Conservation (phyloP, 2,113 vertebrate species). For the Edolisoma coerulescens region DNA sequence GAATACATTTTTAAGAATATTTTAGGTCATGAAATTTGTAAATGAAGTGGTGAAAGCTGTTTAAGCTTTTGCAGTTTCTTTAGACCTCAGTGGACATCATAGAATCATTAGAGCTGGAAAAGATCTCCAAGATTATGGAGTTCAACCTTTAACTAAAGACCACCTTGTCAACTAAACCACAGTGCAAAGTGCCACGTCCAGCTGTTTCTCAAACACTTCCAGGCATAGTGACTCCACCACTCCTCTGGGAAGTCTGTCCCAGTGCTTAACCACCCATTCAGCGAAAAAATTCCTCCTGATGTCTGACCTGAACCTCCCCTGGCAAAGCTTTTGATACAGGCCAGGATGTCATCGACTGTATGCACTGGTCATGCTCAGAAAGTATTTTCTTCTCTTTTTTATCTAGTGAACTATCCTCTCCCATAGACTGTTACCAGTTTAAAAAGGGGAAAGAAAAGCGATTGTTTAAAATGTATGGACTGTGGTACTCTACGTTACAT, state of each 20-base stretch:
- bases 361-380: neutral
- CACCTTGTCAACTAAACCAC: neutral
- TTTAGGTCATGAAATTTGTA: neutral
- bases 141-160: neutral
- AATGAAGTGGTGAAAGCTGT: neutral
- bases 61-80: neutral
- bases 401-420: neutral
- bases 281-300: neutral
- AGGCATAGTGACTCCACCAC: neutral
- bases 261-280: too few relatives aligned
- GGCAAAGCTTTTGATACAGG: neutral
- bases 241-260: neutral
- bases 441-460: neutral
- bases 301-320: neutral
- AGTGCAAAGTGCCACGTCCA: neutral
- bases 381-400: neutral
- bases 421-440: neutral
- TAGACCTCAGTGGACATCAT: neutral
- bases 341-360: neutral
- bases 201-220: neutral
- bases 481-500: neutral
- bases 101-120: neutral
- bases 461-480: neutral
- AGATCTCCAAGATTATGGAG: neutral
- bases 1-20: neutral